Conservation (phyloP, 2,888 invertebrate genomes). For the Diadegma fenestrale region DNA sequence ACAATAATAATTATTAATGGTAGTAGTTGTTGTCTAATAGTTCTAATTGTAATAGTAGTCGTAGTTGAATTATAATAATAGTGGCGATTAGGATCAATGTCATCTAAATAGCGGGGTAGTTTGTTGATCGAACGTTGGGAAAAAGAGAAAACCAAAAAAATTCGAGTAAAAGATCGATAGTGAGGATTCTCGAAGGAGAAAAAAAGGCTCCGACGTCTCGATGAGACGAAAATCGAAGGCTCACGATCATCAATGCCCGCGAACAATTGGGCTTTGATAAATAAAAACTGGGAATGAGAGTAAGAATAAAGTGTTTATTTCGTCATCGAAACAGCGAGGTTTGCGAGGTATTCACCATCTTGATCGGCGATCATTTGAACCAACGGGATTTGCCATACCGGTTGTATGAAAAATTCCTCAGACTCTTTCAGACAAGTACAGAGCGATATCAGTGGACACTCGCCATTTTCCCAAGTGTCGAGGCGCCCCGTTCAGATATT, state of each 20-base stretch:
- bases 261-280: constrained; percentile 41
- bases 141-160: constrained; percentile 9
- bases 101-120: constrained; percentile 73
- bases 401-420: constrained; percentile 15
- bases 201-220: not conserved
- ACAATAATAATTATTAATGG: constrained; percentile 74
- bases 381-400: constrained; percentile 14
- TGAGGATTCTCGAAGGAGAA: not conserved
- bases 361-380: constrained; percentile 31
- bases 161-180: not conserved
- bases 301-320: constrained; percentile 23
- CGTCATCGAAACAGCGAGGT: constrained; percentile 54
- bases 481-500: constrained; percentile 24
- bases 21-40: constrained; percentile 39
- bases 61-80: constrained; percentile 67
- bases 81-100: constrained; percentile 74
- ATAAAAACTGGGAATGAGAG: constrained; percentile 6
- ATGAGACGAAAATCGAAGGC: constrained; percentile 25
- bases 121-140: constrained; percentile 41
- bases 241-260: constrained; percentile 56
- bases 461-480: constrained; percentile 52
- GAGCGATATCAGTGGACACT: constrained; percentile 27
- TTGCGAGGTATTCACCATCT: constrained; percentile 67
- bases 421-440: constrained; percentile 12
- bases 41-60: constrained; percentile 58